These are phyloP conservation scores for Brachirus orientalis DNA, from an alignment of 2,113 vertebrate genomes.

Conservation along the genomic window DNA sequence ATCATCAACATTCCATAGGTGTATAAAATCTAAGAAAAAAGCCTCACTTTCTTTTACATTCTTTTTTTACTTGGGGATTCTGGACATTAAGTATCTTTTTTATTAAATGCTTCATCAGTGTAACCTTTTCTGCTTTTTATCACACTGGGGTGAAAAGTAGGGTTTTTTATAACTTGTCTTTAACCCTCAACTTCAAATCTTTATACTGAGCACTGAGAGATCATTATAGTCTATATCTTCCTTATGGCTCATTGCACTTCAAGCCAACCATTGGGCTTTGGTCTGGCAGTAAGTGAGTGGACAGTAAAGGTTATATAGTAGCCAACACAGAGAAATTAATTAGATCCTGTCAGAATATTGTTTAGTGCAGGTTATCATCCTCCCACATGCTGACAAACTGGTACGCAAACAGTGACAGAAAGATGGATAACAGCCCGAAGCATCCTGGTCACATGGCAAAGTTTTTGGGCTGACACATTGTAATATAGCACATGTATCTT, in stretches of 20 bases:
- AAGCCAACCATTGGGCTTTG: slow-evolving; percentile 18
- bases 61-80: background rate
- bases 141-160: slow-evolving; percentile 5
- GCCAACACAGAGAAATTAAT: slow-evolving; percentile 39
- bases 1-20: background rate
- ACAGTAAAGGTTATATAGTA: slow-evolving; percentile 49
- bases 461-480: too few relatives aligned
- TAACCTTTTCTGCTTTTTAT: slow-evolving; percentile 45
- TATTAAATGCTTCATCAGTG: slow-evolving; percentile 18
- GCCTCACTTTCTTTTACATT: background rate
- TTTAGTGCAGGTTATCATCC: slow-evolving; percentile 39
- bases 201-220: background rate
- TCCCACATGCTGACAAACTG: slow-evolving; percentile 15
- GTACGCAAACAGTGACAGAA: background rate
- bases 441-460: background rate
- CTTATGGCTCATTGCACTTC: slow-evolving; percentile 35
- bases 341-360: slow-evolving; percentile 50
- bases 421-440: background rate
- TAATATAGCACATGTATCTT: too few relatives aligned
- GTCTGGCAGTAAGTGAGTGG: slow-evolving; percentile 25
- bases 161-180: slow-evolving; percentile 32
- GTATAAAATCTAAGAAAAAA: background rate
- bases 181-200: slow-evolving; percentile 29
- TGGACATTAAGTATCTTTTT: slow-evolving; percentile 6
- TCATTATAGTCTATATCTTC: slow-evolving; percentile 46